These are phyloP conservation scores for Apamea crenata DNA, from an alignment of 2,888 invertebrate species.

Conservation along the genomic window DNA sequence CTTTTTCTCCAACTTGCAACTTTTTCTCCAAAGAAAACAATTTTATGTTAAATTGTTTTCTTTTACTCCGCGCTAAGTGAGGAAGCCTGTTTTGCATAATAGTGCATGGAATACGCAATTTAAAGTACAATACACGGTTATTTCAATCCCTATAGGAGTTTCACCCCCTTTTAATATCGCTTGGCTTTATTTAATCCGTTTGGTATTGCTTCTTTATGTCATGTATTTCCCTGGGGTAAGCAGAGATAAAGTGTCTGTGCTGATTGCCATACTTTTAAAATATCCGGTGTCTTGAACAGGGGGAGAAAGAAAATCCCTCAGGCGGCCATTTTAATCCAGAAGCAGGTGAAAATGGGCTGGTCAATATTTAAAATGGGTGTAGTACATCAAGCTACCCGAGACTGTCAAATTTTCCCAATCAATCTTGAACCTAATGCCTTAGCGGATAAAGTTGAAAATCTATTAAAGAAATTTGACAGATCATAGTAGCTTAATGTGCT, in stretches of 20 bases:
- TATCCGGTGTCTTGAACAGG: slow-evolving; percentile 14
- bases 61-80: slow-evolving; percentile 32
- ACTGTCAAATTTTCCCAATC: too few species aligned
- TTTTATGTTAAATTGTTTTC: slow-evolving; percentile 30
- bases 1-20: background rate
- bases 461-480: too few species aligned
- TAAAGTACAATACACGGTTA: slow-evolving; percentile 36
- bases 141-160: slow-evolving; percentile 28
- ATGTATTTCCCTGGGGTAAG: slow-evolving; percentile 26
- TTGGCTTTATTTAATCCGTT: slow-evolving; percentile 46
- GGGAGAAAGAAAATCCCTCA: too few species aligned
- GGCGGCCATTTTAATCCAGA: background rate
- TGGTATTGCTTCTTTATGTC: slow-evolving; percentile 31
- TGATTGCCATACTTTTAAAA: slow-evolving; percentile 25
- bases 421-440: too few species aligned
- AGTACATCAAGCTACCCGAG: background rate
- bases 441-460: too few species aligned
- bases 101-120: slow-evolving; percentile 52
- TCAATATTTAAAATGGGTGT: background rate
- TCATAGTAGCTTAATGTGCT: too few species aligned
- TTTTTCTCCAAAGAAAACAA: too few species aligned
- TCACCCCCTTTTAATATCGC: slow-evolving; percentile 48
- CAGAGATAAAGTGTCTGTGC: background rate
- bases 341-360: too few species aligned
- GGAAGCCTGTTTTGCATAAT: slow-evolving; percentile 47